Conservation (phyloP, 2,113 vertebrate genomes). For the Esox niger region DNA sequence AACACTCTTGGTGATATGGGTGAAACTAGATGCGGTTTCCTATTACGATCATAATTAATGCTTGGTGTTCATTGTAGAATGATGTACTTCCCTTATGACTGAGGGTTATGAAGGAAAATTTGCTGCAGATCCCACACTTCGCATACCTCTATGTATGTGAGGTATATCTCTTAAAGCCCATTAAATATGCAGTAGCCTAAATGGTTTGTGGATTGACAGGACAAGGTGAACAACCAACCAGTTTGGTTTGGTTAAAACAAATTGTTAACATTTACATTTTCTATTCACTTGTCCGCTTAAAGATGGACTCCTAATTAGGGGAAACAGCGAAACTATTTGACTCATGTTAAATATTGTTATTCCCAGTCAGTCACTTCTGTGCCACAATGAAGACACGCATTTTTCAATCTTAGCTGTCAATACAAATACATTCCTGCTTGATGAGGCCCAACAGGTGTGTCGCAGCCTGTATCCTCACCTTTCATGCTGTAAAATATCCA, state of each 20-base stretch:
- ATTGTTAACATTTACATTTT: slow-evolving; percentile 12
- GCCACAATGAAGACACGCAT: too few relatives aligned
- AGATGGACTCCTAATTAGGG: background rate
- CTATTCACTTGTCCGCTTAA: background rate
- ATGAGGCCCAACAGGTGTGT: too few relatives aligned
- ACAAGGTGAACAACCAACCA: slow-evolving; percentile 34
- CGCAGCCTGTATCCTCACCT: too few relatives aligned
- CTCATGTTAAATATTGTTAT: too few relatives aligned
- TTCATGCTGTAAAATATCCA: too few relatives aligned
- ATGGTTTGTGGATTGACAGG: slow-evolving; percentile 42
- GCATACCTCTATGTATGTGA: too few relatives aligned
- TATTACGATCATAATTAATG: slow-evolving; percentile 14
- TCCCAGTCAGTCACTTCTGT: too few relatives aligned
- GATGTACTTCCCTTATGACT: background rate
- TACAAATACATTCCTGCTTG: too few relatives aligned
- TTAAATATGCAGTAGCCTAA: slow-evolving; percentile 15
- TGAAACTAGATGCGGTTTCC: background rate
- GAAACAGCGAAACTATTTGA: slow-evolving; percentile 23
- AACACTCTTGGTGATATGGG: background rate
- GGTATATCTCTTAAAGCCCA: too few relatives aligned
- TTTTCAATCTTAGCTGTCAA: too few relatives aligned
- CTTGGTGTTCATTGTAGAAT: slow-evolving; percentile 3
- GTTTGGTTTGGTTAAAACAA: slow-evolving; percentile 35
- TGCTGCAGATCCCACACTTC: background rate
- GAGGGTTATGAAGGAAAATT: slow-evolving; percentile 25